Conservation (phyloP, 2,888 invertebrate species). For the Drosophila leonis region DNA sequence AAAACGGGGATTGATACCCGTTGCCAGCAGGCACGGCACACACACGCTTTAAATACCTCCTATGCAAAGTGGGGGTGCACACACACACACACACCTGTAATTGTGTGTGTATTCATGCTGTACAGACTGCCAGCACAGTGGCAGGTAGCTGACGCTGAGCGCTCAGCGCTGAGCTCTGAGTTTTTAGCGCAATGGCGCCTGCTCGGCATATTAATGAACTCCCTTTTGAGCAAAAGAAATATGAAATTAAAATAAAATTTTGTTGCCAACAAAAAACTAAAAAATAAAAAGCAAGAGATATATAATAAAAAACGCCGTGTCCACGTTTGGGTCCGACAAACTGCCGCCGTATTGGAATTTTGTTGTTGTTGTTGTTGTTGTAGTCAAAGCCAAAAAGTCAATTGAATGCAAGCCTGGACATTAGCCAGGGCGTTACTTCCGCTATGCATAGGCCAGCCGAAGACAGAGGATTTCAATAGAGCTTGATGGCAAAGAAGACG, state of each 20-base stretch:
- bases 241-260: slow-evolving; percentile 78
- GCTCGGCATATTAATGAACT: slow-evolving; percentile 78
- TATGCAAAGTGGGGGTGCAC: slow-evolving; percentile 70
- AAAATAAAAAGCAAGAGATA: slow-evolving; percentile 45
- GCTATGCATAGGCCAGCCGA: slow-evolving; percentile 28
- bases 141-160: slow-evolving; percentile 66
- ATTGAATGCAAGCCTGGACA: slow-evolving; percentile 39
- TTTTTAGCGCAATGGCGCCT: slow-evolving; percentile 74
- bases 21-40: slow-evolving; percentile 59
- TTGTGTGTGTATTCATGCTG: too few relatives aligned
- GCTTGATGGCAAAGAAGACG: not conserved
- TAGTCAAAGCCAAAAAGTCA: slow-evolving; percentile 26
- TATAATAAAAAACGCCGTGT: slow-evolving; percentile 76
- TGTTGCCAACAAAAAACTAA: slow-evolving; percentile 50
- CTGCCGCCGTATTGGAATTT: slow-evolving; percentile 50
- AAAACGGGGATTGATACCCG: slow-evolving; percentile 78
- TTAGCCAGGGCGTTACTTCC: slow-evolving; percentile 55
- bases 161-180: slow-evolving; percentile 19
- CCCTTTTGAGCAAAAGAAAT: slow-evolving; percentile 71
- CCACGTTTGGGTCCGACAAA: slow-evolving; percentile 42
- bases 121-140: slow-evolving; percentile 54
- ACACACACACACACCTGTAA: slow-evolving; percentile 20
- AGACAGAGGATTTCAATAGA: slow-evolving; percentile 1
- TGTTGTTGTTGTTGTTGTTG: slow-evolving; percentile 38
- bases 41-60: slow-evolving; percentile 43